A percentile compares a stretch with the other conserved stretches of the same genome.
phyloP scores from a whole-genome alignment of 1,140 invertebrate species.

The Carposina sasakii region DNA sequence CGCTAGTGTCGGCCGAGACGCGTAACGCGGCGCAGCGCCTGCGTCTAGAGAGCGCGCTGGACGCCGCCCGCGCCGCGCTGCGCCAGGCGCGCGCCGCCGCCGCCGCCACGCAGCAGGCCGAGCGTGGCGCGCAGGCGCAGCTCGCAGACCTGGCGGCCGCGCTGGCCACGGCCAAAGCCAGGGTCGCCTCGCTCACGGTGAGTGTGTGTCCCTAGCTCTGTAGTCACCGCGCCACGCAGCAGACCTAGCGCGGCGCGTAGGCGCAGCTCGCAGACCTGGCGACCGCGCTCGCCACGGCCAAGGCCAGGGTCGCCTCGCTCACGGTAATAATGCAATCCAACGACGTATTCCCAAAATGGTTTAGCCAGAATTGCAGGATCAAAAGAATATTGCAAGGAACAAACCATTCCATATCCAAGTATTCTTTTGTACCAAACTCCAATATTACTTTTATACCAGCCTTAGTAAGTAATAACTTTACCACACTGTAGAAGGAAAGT shows the following conservation, averaged over 20 bases:
- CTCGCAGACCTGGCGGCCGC: conserved; percentile 35
- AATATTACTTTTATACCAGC: too few relatives aligned
- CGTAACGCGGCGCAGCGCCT: conserved; percentile 30
- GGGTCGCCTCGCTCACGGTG: conserved; percentile 42
- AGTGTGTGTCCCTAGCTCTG: conserved; percentile 1
- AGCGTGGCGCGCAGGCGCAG: conserved; percentile 44
- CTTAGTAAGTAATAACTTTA: too few relatives aligned
- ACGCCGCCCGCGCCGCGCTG: conserved; percentile 25
- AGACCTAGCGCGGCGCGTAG: conserved; percentile 48
- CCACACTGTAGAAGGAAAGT: too few relatives aligned
- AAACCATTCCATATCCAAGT: too few relatives aligned
- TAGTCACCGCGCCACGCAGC: conserved; percentile 43
- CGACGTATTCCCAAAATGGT: conserved; percentile 19
- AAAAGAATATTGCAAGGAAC: too few relatives aligned
- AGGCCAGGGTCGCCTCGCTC: conserved; percentile 43
- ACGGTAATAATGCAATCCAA: too few relatives aligned
- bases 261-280: conserved; percentile 37
- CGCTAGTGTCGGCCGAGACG: conserved; percentile 36
- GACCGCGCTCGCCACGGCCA: conserved; percentile 39
- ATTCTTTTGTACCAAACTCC: too few relatives aligned
- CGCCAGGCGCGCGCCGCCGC: conserved; percentile 41
- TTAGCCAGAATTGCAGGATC: too few relatives aligned
- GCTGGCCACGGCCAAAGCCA: conserved; percentile 37
- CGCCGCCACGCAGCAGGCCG: conserved; percentile 43
- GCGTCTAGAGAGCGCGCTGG: conserved; percentile 39